Conservation (phyloP, 2,888 invertebrate genomes). For the Diaperis boleti region DNA sequence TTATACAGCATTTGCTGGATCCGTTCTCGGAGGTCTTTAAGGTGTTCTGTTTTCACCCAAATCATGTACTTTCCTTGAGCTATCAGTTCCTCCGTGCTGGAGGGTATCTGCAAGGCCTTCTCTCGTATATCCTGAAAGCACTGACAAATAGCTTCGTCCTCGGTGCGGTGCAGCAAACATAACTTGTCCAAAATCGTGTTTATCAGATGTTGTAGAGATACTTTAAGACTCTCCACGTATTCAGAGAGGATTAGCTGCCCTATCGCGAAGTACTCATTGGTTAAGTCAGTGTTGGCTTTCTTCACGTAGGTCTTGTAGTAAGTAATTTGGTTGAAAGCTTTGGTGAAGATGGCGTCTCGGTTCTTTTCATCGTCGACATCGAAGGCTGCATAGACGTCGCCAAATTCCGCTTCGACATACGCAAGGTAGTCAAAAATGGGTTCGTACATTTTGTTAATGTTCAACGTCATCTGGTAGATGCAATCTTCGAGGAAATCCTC, state of each 20-base stretch:
- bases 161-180: constrained; percentile 73
- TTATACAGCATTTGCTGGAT: constrained; percentile 77
- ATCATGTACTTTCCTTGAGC: constrained; percentile 84
- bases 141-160: constrained; percentile 77
- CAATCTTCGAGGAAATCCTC: constrained; percentile 65
- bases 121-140: constrained; percentile 79
- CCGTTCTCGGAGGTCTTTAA: constrained; percentile 77
- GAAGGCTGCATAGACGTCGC: constrained; percentile 62
- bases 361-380: constrained; percentile 59
- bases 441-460: constrained; percentile 69
- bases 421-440: constrained; percentile 72
- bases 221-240: constrained; percentile 74
- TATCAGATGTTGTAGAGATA: constrained; percentile 71
- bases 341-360: constrained; percentile 71
- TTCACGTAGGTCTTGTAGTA: constrained; percentile 73
- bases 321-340: constrained; percentile 72
- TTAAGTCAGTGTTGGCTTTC: constrained; percentile 72
- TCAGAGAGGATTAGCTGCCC: constrained; percentile 74
- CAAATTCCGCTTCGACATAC: constrained; percentile 70
- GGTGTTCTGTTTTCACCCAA: constrained; percentile 78
- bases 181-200: constrained; percentile 74
- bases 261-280: constrained; percentile 77
- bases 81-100: constrained; percentile 84
- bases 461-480: constrained; percentile 68
- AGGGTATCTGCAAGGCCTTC: constrained; percentile 79